Evolutionary conservation across 1,140 invertebrate species (phyloP), one percentile per base, ranked within the genome.

Genomic region (Drosophila ogumai): DNA sequence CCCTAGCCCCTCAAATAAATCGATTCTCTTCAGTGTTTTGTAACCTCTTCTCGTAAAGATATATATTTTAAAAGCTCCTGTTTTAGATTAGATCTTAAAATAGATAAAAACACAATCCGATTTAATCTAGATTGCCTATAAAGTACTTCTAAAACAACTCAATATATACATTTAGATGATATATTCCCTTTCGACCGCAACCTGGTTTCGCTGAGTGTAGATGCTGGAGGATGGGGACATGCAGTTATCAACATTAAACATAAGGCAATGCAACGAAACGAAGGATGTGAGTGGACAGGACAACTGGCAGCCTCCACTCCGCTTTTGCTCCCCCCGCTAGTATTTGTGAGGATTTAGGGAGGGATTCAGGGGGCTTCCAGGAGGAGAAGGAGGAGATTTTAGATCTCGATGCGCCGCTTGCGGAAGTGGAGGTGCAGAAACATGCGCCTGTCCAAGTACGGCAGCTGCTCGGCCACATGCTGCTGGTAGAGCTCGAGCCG

Each of bases 381-480:
- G 15, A 13, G 44, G 9, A 32, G 7, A 7, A 25, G 5, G 25
- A 19, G 31, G 10, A 12, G 22, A 12, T 90, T 64, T 90, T 64
- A 92, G 57, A 92, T 58, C 76, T 92, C 80, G 66, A 85, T 56
- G 31, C 76, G 78, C 66, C 90, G 91, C 64, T 92, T 92, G 75
- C 85, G 85, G 78, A 82, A 92, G 64, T 87, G 79, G 60, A 90
- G 84, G 57, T 92, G 85, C 47, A 79, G 86, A 75, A 92, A 90
- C 91, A 92, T 92, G 76, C 91, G 85, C 60, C 87, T 92, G 64
- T 86, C 82, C 72, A 86, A 15, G 34, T 90, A 92, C 17, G 91
- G 91, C 79, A 84, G 72, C 68, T 79, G 79, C 59, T 82, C 68
- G 58, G 85, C 81, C 68, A 71, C 69, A 63, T 88, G 68, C 54